Conservation (phyloP, 2,797 vertebrate species). For the Carduelis carduelis region DNA sequence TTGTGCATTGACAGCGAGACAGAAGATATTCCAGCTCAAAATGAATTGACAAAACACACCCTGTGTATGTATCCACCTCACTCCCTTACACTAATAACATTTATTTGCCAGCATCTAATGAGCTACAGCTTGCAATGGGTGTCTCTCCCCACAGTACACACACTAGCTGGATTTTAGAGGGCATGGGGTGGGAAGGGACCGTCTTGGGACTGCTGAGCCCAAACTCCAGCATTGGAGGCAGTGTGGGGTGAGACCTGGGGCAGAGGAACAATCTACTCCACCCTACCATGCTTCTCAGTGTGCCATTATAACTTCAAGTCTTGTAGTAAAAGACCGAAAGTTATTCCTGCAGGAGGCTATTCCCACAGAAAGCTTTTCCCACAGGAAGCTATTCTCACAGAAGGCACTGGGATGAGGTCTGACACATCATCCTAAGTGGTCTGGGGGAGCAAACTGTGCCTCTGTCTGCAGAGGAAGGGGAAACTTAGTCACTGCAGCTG, state of each 20-base stretch:
- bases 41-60: not conserved
- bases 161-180: not conserved
- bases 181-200: not conserved
- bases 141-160: not conserved
- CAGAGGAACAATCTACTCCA: not conserved
- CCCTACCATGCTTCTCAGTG: not conserved
- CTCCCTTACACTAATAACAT: not conserved
- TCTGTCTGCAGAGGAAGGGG: not conserved
- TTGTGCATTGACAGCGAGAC: fast-evolving
- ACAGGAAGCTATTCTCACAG: not conserved
- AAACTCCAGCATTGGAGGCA: fast-evolving
- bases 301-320: not conserved
- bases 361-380: not conserved
- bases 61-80: not conserved
- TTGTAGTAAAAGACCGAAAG: not conserved
- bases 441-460: not conserved
- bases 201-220: not conserved
- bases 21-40: not conserved
- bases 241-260: not conserved
- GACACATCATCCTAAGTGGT: not conserved
- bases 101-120: not conserved
- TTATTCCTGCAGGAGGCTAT: not conserved
- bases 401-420: not conserved
- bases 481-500: not conserved
- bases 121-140: not conserved